Percentiles rank a stretch among this genome's conserved stretches.
Evolutionary conservation across 2,797 vertebrate genomes (phyloP).

Genomic region (Erpetoichthys calabaricus): DNA sequence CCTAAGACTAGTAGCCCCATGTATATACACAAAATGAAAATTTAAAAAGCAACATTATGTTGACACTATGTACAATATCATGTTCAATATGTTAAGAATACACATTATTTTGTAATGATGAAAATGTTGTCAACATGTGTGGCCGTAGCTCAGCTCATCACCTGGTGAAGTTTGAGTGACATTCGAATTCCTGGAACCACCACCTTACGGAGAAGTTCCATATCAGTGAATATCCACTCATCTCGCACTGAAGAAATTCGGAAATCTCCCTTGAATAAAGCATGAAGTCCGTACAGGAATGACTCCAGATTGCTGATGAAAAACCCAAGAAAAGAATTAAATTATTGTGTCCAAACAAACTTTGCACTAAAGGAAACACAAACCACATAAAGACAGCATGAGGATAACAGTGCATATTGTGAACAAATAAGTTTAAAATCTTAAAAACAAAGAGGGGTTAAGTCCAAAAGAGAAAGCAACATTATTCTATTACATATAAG

Average conservation of each 20-base stretch:
- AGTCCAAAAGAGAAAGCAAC: no score
- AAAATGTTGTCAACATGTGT: background rate
- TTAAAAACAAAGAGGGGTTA: no score
- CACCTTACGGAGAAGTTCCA: slow-evolving; percentile 92
- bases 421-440: no score
- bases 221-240: slow-evolving; percentile 98
- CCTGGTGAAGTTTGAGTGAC: slow-evolving; percentile 97
- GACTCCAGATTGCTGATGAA: slow-evolving; percentile 84
- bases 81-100: no score
- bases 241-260: slow-evolving; percentile 92
- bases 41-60: no score
- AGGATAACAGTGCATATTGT: background rate
- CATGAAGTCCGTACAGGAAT: slow-evolving; percentile 90
- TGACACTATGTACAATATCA: no score
- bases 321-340: slow-evolving; percentile 17
- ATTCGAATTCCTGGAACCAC: slow-evolving; percentile 95
- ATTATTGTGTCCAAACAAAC: slow-evolving; percentile 6
- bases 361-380: slow-evolving; percentile 1
- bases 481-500: no score
- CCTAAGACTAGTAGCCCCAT: no score
- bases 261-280: slow-evolving; percentile 95
- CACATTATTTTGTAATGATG: background rate
- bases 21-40: no score
- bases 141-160: slow-evolving; percentile 23
- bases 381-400: background rate